Base-by-base conservation (phyloP, 2,888 invertebrate genomes). In the Actias luna region DNA sequence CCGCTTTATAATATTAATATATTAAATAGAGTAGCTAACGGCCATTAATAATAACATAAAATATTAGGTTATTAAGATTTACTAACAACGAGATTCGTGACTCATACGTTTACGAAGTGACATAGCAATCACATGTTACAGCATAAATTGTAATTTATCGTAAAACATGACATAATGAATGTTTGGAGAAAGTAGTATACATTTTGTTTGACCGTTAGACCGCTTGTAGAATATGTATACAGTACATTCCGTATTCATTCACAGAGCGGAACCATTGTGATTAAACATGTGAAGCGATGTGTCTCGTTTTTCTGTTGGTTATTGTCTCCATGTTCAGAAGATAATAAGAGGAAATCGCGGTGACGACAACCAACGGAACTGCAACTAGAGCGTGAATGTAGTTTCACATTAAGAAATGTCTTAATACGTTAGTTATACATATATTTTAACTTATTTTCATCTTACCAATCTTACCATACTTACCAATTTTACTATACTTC, bases 141-240 rank as follows among this genome's bases (percentile, higher is more conserved):
- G 31, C 29, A 16, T 42, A 39, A 42, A 31, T 18, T 70, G 69
- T 73, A 69, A 74, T 79, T 73, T 69, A 67, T 59, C 60, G 58
- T 65, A 69, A 69, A 71, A 74, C 69, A 70, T 77, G 74, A 76
- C 74, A 76, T 76, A 75, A 75, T 65, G 59, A 55, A 67, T 70
- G 64, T 73, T 73, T 62, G 73, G 76, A 69, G 80, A 80, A 80
- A 81, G 81, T 79, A 71, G 67, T 67, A 63, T 29, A 29, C 55
- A 55, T 29, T 55, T 29, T 75, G 67, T 62, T 71, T 71, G 63
- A 67, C 67, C 67, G 42, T 14, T 12, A 33, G 42, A 29, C 18
- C n/a, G n/a, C 10, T 42, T 31, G 16, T 59, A 14, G 29, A 46
- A 39, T 29, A 42, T 25, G 39, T 29, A 46, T 59, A 27, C 18